Evolutionary conservation across 2,888 invertebrate species (phyloP), one percentile per base, ranked within the genome.

Genomic region (Acanthosoma haemorrhoidale): DNA sequence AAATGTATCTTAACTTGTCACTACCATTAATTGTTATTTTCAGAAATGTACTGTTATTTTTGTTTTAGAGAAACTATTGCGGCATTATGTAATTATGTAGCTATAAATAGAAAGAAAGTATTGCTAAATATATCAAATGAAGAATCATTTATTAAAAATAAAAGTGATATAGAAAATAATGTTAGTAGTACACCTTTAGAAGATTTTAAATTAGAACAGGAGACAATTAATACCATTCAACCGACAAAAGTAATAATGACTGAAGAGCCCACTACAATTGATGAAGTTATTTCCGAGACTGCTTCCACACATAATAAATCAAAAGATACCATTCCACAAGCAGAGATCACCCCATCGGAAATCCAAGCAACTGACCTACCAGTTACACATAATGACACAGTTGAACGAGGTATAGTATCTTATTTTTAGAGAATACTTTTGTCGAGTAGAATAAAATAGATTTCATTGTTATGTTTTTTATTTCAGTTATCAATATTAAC

Each of bases 11-110:
- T n/a, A n/a, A n/a, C n/a, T n/a, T n/a, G n/a, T n/a, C n/a, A n/a
- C n/a, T n/a, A n/a, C n/a, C n/a, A n/a, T n/a, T n/a, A 6, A 32
- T 32, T 32, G 4, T 32, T 32, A 9, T 32, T 32, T 32, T 32
- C 4, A 6, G 2, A 21, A 21, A 43, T 43, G 9, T 8, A 1
- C 11, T 64, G 18, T 16, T 31, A 31, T 69, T 70, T 67, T 32
- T 16, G 59, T 76, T n/a, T 75, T 74, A 34, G 72, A 84, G 87
- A 87, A 76, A 89, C 89, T 79, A 81, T 92, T 74, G 87, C 88
- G 18, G 91, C 91, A 21, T 81, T 92, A 74, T 93, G 92, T 80
- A 91, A 92, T 79, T 83, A 88, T 36, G 78, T 91, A 70, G 88
- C 89, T 38, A 84, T 88, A 73, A 82, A 84, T 74, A 86, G 88